phyloP scores from a whole-genome alignment of 2,797 vertebrate species.

The Labroides dimidiatus region DNA sequence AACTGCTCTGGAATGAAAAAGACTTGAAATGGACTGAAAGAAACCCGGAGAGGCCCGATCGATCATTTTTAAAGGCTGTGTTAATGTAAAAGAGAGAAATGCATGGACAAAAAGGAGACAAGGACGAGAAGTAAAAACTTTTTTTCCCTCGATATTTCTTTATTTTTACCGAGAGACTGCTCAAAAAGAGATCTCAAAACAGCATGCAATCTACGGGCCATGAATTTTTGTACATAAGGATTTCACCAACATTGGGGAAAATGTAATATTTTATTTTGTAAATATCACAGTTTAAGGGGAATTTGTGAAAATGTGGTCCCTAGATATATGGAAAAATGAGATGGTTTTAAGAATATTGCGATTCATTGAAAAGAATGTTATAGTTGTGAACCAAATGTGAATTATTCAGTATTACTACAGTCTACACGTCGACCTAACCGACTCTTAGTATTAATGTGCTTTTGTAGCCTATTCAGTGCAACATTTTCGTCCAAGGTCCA shows the following conservation, averaged over 20 bases:
- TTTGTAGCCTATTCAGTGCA: slow-evolving; percentile 98
- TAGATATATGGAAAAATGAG: slow-evolving; percentile 93
- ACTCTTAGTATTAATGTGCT: slow-evolving; percentile 99
- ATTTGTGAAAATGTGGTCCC: slow-evolving; percentile 96
- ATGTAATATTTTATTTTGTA: slow-evolving; percentile 99
- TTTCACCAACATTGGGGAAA: slow-evolving; percentile 89
- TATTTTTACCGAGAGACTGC: slow-evolving; percentile 87
- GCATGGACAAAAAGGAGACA: slow-evolving; percentile 86
- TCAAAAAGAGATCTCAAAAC: slow-evolving; percentile 83
- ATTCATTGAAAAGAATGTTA: slow-evolving; percentile 98
- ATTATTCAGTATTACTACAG: slow-evolving; percentile 99
- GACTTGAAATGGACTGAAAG: slow-evolving; percentile 87
- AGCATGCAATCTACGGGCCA: slow-evolving; percentile 89
- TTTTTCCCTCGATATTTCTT: slow-evolving; percentile 61
- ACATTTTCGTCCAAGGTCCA: slow-evolving; percentile 98
- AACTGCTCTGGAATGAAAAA: slow-evolving; percentile 83
- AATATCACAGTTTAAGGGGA: slow-evolving; percentile 96
- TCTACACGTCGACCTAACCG: slow-evolving; percentile 99
- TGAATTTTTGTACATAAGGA: slow-evolving; percentile 95
- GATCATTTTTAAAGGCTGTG: slow-evolving; percentile 81
- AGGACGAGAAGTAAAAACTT: slow-evolving; percentile 82
- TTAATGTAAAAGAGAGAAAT: slow-evolving; percentile 76
- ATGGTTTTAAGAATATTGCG: slow-evolving; percentile 90
- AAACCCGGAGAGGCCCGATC: slow-evolving; percentile 73
- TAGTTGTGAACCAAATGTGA: slow-evolving; percentile 99